These are phyloP conservation scores for Brienomyrus longianalis DNA, from an alignment of 2,113 vertebrate genomes.

Conservation along the genomic window DNA sequence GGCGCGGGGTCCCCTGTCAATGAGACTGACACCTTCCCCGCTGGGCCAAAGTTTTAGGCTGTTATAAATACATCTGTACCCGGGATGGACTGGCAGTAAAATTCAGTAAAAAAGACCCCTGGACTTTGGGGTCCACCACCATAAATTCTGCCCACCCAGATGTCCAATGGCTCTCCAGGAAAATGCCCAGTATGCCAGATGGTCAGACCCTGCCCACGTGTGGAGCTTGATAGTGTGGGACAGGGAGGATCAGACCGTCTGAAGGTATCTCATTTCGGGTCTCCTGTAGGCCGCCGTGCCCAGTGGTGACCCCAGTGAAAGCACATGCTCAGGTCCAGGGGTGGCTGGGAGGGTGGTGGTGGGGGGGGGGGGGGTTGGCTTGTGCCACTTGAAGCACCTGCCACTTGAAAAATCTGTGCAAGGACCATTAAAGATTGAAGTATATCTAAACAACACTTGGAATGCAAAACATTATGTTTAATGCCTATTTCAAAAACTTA, in stretches of 20 bases:
- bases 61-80: not conserved
- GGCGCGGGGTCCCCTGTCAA: not conserved
- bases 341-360: not conserved
- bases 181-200: not conserved
- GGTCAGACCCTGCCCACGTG: not conserved
- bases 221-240: not conserved
- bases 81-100: not conserved
- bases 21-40: not conserved
- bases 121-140: not conserved
- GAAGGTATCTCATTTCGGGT: not conserved
- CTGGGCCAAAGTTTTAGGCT: not conserved
- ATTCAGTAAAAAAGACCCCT: too few relatives aligned
- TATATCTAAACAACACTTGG: not conserved
- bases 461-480: not conserved
- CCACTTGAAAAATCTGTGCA: not conserved
- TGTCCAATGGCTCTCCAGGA: not conserved
- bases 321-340: not conserved
- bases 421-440: not conserved
- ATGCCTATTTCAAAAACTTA: not conserved
- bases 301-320: not conserved
- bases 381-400: not conserved
- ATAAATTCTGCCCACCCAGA: not conserved
- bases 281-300: not conserved
- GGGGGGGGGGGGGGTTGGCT: not conserved
- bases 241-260: not conserved